These are phyloP conservation scores for Drosophila mulleri DNA, from an alignment of 2,888 invertebrate genomes.

Conservation along the genomic window DNA sequence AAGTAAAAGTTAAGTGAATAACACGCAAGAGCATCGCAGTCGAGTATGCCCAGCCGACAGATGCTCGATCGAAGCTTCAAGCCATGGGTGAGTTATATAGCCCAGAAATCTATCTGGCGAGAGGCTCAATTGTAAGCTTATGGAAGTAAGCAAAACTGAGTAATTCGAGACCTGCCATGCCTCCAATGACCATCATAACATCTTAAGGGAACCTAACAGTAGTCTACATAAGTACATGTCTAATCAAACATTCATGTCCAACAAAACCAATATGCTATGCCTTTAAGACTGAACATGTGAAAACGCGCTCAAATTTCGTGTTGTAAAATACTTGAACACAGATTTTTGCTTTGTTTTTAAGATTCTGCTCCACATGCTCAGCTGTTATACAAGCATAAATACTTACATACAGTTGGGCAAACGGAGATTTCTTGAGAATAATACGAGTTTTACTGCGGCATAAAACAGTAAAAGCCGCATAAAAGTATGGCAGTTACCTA, in stretches of 20 bases:
- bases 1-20: conserved; percentile 1
- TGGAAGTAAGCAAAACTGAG: too few species aligned
- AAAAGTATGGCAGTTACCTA: not conserved
- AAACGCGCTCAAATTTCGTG: conserved; percentile 22
- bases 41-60: not conserved
- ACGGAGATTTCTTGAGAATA: not conserved
- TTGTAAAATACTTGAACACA: conserved; percentile 43
- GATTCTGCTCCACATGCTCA: not conserved
- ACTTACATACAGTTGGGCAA: too few species aligned
- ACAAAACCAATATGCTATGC: not conserved
- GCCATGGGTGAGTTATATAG: too few species aligned
- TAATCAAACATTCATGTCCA: not conserved
- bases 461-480: not conserved
- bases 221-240: not conserved
- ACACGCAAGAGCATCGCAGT: too few species aligned
- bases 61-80: not conserved
- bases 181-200: not conserved
- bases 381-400: not conserved
- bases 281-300: not conserved
- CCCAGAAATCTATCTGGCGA: not conserved
- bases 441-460: not conserved
- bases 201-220: not conserved
- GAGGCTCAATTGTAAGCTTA: too few species aligned
- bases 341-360: conserved; percentile 12
- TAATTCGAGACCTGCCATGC: not conserved